Evolutionary conservation across 1,140 invertebrate species (phyloP), one percentile per base, ranked within the genome.

Genomic region (Hydropsyche tenuis): DNA sequence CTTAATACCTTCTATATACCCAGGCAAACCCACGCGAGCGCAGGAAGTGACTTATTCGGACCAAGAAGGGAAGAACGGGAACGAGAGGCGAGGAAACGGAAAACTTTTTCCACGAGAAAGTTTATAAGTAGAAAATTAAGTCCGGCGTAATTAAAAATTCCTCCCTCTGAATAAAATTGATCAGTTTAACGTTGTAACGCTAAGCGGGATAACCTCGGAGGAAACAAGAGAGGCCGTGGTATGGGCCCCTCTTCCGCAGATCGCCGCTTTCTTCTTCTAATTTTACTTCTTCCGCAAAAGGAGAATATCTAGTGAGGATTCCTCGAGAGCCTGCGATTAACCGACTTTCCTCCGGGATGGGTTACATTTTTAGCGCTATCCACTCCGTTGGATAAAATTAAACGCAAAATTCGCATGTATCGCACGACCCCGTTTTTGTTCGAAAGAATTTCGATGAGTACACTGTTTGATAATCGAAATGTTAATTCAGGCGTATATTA

Each of bases 81-180:
- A n/a, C n/a, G n/a, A 9, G 30, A 23, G 65, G 16, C 45, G 45
- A 16, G 14, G 16, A 48, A 22, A 23, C 22, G 56, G 4, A 68
- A 68, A 68, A 46, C 20, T 68, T 68, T 68, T 68, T 46, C 43
- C 22, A 22, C 37, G 27, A 1, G 16, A 46, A 68, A 68, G 65
- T 68, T 68, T 68, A 45, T 68, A 68, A 68, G 65, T 68, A 68
- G 65, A 68, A 68, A 68, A 68, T 68, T 68, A 68, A 68, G 65
- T 68, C 65, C 65, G 65, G 65, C 45, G 65, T 68, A 68, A 68
- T 68, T 68, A 68, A 68, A 68, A 68, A 68, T 68, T 68, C 65
- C 64, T 30, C 43, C 65, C n/a, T 43, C 37, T 23, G 45, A 68
- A 48, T 22, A 45, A 68, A 68, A 68, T 68, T 68, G 65, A 68